Conservation (phyloP, 2,113 vertebrate genomes). For the Macrotis lagotis region DNA sequence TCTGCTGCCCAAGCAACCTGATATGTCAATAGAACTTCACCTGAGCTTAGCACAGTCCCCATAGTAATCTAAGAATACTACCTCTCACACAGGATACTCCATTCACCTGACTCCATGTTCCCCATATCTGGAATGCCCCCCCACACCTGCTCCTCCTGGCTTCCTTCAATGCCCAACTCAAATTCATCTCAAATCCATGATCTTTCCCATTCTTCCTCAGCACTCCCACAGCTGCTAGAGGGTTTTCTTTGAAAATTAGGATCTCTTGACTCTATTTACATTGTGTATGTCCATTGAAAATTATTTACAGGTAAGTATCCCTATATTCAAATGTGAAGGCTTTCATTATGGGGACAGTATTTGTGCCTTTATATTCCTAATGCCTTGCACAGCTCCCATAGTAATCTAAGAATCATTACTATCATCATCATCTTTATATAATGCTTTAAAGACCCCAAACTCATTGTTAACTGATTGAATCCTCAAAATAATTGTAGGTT, state of each 20-base stretch:
- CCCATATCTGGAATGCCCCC: neutral
- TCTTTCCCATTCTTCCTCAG: neutral
- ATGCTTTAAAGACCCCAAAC: neutral
- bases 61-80: no score
- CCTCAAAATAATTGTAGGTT: neutral
- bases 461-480: neutral
- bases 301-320: neutral
- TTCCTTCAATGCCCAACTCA: neutral
- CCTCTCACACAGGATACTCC: neutral
- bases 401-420: neutral
- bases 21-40: neutral
- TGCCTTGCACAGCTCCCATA: neutral
- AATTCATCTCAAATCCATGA: neutral
- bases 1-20: neutral
- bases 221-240: neutral
- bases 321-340: neutral
- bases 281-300: neutral
- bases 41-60: neutral
- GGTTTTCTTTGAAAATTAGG: neutral
- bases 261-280: neutral
- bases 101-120: neutral
- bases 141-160: neutral
- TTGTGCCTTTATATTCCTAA: neutral
- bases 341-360: neutral
- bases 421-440: neutral